Conservation (phyloP, 2,888 invertebrate species). For the Danaus chrysippus region DNA sequence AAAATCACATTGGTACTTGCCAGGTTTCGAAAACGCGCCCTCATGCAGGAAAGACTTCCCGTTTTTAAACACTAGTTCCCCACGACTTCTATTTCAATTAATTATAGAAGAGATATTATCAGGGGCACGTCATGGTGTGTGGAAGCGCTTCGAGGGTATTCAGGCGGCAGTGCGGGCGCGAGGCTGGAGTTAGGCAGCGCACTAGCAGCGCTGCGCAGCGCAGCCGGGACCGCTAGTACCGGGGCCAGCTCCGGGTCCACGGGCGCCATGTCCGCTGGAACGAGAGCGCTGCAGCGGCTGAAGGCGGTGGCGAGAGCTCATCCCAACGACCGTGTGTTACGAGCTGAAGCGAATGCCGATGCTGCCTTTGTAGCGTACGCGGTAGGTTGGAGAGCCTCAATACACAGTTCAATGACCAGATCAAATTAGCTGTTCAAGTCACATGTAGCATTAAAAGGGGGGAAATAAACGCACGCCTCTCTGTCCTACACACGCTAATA, state of each 20-base stretch:
- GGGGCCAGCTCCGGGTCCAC: slow-evolving; percentile 27
- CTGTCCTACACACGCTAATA: no score
- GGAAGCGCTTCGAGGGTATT: slow-evolving; percentile 93
- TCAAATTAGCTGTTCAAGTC: no score
- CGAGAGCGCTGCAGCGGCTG: slow-evolving; percentile 56
- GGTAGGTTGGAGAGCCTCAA: slow-evolving; percentile 37
- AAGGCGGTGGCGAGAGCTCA: slow-evolving; percentile 68
- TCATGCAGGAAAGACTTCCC: no score
- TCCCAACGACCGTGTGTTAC: slow-evolving; percentile 59
- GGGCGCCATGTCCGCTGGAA: slow-evolving; percentile 27
- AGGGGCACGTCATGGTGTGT: slow-evolving; percentile 89
- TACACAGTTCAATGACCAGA: no score
- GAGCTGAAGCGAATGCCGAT: slow-evolving; percentile 69
- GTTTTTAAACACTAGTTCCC: no score
- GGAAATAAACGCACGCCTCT: no score
- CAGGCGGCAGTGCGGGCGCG: slow-evolving; percentile 87
- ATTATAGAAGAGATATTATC: slow-evolving; percentile 18
- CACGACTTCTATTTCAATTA: no score
- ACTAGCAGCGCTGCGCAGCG: slow-evolving; percentile 89
- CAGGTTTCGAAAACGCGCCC: no score
- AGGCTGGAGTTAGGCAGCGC: slow-evolving; percentile 92
- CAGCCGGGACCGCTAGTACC: slow-evolving; percentile 73
- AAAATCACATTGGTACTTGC: no score
- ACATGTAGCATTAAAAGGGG: no score
- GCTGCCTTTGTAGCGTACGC: slow-evolving; percentile 72